Conservation (phyloP, 2,113 vertebrate species). For the Sigmodon hispidus region DNA sequence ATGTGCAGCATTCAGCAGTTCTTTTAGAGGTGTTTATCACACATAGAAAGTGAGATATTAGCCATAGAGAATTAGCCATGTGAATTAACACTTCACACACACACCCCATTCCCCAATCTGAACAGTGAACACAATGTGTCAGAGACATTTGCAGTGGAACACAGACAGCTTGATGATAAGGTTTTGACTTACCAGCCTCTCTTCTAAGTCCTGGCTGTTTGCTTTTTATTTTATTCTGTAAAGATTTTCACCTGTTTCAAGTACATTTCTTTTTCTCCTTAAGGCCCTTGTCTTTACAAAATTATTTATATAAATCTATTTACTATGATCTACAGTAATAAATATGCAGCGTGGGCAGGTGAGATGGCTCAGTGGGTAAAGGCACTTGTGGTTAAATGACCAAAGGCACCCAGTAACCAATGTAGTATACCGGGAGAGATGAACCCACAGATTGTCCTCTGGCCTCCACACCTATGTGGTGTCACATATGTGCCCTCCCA, state of each 20-base stretch:
- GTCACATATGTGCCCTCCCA: neutral
- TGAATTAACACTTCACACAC: too few relatives aligned
- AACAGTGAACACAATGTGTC: neutral
- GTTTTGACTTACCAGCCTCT: neutral
- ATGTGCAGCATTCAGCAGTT: neutral
- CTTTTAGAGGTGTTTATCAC: neutral
- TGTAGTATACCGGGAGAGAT: neutral
- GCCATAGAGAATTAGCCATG: neutral
- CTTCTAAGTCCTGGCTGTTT: neutral
- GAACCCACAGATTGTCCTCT: neutral
- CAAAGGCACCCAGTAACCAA: neutral
- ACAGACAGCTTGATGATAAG: neutral
- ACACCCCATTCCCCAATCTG: neutral
- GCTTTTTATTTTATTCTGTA: constrained; percentile 23
- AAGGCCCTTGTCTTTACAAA: constrained; percentile 5
- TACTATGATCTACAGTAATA: neutral
- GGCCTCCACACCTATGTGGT: neutral
- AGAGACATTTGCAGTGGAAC: neutral
- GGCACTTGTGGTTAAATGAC: neutral
- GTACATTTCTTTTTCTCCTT: neutral
- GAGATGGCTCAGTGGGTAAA: neutral
- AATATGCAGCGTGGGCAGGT: neutral
- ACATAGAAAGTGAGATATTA: neutral
- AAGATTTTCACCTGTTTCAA: neutral
- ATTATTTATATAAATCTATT: neutral